These are phyloP conservation scores for Sycophila texana DNA, from an alignment of 2,888 invertebrate species.

Conservation along the genomic window DNA sequence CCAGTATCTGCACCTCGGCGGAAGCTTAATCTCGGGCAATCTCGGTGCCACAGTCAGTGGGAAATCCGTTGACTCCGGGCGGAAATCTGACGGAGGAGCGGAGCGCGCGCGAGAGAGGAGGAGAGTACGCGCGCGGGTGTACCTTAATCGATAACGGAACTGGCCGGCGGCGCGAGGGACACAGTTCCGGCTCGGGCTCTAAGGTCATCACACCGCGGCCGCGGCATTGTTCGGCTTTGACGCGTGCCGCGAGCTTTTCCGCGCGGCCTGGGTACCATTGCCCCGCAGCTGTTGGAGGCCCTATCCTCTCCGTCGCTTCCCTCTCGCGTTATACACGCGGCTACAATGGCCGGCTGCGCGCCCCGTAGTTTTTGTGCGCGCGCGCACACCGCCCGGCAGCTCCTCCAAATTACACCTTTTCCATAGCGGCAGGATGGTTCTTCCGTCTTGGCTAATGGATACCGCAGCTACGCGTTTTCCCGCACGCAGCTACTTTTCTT, in stretches of 20 bases:
- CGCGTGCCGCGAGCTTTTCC: not conserved
- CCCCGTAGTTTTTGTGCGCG: too few relatives aligned
- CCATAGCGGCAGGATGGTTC: too few relatives aligned
- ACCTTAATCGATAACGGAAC: slow-evolving; percentile 44
- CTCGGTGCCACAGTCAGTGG: not conserved
- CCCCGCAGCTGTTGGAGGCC: not conserved
- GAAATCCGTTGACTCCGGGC: not conserved
- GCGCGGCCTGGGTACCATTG: not conserved
- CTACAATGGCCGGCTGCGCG: too few relatives aligned
- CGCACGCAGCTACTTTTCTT: too few relatives aligned
- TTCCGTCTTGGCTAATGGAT: too few relatives aligned
- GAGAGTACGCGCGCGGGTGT: not conserved
- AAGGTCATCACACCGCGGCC: slow-evolving; percentile 1
- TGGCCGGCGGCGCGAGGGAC: slow-evolving; percentile 5
- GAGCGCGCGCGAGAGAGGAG: not conserved
- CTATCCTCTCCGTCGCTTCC: too few relatives aligned
- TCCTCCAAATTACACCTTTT: too few relatives aligned
- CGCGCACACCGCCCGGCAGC: too few relatives aligned
- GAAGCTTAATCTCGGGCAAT: not conserved
- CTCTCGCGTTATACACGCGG: too few relatives aligned
- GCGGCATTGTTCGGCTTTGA: not conserved
- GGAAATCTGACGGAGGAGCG: not conserved
- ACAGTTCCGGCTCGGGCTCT: slow-evolving; percentile 26
- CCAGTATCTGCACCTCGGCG: not conserved
- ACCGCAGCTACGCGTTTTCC: too few relatives aligned